A percentile compares a stretch with the other conserved stretches of the same genome.
Conservation (phyloP, 2,113 vertebrate species). For the Brachionichthys hirsutus region DNA sequence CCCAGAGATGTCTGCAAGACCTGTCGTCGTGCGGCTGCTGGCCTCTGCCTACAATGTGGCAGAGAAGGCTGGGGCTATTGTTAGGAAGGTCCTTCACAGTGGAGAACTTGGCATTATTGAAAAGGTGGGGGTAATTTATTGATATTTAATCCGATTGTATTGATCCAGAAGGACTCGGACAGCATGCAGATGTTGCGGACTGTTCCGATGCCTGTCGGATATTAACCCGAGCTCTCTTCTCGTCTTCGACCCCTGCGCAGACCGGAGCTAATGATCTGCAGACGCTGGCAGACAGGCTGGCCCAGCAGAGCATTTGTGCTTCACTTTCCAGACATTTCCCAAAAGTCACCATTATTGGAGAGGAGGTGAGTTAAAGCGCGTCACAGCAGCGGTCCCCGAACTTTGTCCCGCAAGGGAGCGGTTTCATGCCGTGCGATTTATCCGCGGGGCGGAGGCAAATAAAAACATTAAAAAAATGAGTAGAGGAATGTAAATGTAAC, state of each 20-base stretch:
- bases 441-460: too few relatives aligned
- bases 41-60: slow-evolving; percentile 86
- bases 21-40: slow-evolving; percentile 86
- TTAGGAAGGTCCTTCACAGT: slow-evolving; percentile 85
- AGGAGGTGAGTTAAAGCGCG: slow-evolving; percentile 87
- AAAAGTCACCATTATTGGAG: slow-evolving; percentile 92
- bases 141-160: too few relatives aligned
- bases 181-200: neutral
- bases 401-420: too few relatives aligned
- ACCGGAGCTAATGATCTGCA: slow-evolving; percentile 89
- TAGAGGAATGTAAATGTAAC: too few relatives aligned
- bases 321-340: slow-evolving; percentile 89
- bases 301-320: slow-evolving; percentile 92
- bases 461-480: too few relatives aligned
- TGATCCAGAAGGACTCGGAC: neutral
- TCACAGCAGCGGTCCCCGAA: too few relatives aligned
- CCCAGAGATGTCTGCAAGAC: slow-evolving; percentile 81
- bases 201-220: neutral
- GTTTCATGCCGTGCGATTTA: too few relatives aligned
- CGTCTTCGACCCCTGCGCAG: slow-evolving; percentile 66
- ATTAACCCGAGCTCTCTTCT: neutral
- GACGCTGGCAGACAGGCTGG: slow-evolving; percentile 92
- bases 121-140: slow-evolving; percentile 78
- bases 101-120: slow-evolving; percentile 92
- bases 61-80: slow-evolving; percentile 87